Evolutionary conservation across 2,113 vertebrate species (phyloP).

Genomic region (Onychostruthus taczanowskii): DNA sequence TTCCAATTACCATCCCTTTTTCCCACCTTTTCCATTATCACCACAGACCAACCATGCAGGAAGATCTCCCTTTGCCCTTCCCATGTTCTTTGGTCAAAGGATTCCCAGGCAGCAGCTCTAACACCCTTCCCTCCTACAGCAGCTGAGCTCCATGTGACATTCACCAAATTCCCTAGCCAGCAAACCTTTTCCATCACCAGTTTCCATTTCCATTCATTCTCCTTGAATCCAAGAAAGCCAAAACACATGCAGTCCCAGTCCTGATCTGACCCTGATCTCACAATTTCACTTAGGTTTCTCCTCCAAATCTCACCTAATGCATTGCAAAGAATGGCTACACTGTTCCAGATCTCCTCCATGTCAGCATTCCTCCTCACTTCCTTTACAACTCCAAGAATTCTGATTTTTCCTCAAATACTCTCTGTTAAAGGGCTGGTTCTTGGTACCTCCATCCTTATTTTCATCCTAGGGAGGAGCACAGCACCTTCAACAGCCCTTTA

Average conservation of each 20-base stretch:
- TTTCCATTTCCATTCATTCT: not conserved
- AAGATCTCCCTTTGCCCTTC: not conserved
- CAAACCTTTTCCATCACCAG: not conserved
- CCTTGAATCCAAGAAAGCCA: not conserved
- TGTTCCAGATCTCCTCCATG: not conserved
- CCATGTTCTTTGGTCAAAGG: fast-evolving
- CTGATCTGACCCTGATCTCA: not conserved
- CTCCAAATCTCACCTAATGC: not conserved
- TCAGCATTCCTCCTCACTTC: not conserved
- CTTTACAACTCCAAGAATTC: not conserved
- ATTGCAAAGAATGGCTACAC: not conserved
- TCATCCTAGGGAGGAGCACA: not conserved
- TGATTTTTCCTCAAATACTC: not conserved
- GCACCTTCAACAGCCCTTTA: not conserved
- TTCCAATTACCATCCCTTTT: not conserved
- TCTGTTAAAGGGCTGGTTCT: not conserved
- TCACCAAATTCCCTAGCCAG: not conserved
- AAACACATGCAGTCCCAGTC: not conserved
- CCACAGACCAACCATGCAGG: fast-evolving
- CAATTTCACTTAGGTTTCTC: not conserved
- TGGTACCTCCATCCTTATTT: not conserved
- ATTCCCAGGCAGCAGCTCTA: not conserved
- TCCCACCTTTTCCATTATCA: not conserved
- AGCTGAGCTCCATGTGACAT: not conserved
- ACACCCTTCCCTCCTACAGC: not conserved